A percentile compares a stretch with the other conserved stretches of the same genome.
Conservation (phyloP, 2,113 vertebrate genomes). For the Zapus hudsonius region DNA sequence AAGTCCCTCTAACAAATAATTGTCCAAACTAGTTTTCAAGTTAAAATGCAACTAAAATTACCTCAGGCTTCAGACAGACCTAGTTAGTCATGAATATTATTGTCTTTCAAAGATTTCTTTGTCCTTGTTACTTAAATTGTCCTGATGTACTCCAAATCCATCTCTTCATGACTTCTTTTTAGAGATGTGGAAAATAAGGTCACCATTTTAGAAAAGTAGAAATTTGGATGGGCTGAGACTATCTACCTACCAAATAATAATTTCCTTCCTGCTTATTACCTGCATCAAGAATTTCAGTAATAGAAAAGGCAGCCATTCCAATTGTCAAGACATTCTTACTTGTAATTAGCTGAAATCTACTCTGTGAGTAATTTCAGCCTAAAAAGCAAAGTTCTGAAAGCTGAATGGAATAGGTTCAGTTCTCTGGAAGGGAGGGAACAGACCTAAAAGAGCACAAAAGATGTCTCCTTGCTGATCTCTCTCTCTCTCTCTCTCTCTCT, state of each 20-base stretch:
- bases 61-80: neutral
- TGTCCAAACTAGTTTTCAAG: neutral
- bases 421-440: neutral
- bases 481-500: slow-evolving; percentile 14
- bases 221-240: neutral
- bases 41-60: neutral
- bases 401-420: slow-evolving; percentile 35
- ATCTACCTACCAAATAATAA: neutral
- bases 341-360: slow-evolving; percentile 59
- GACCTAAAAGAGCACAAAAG: neutral
- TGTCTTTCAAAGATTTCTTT: neutral
- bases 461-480: slow-evolving; percentile 30
- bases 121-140: neutral
- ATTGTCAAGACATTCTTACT: slow-evolving; percentile 34
- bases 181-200: neutral
- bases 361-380: slow-evolving; percentile 34
- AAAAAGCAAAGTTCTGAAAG: slow-evolving; percentile 20
- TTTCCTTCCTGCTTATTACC: neutral
- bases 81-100: neutral
- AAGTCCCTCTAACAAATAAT: neutral
- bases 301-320: neutral
- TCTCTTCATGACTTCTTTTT: slow-evolving; percentile 17
- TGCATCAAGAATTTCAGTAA: neutral
- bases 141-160: neutral
- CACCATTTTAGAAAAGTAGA: neutral